A percentile compares a stretch with the other conserved stretches of the same genome.
Evolutionary conservation across 2,888 invertebrate genomes (phyloP).

Genomic region (Agriopis marginaria): DNA sequence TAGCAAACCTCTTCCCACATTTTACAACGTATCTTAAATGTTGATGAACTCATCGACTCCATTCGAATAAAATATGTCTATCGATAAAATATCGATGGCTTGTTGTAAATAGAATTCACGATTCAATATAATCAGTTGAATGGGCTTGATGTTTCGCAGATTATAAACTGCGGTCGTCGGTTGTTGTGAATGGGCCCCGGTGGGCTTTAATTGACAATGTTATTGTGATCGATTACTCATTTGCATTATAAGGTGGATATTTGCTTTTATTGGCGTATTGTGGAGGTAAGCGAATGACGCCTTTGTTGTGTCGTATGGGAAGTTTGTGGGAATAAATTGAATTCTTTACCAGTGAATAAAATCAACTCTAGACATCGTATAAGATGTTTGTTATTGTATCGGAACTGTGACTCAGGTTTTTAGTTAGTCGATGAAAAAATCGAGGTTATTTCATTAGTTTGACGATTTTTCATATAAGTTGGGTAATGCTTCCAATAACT

Average conservation of each 20-base stretch:
- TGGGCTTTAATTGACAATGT: constrained; percentile 47
- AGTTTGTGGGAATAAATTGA: constrained; percentile 28
- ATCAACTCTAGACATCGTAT: constrained; percentile 11
- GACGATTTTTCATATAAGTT: neutral
- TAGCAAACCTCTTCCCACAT: constrained; percentile 72
- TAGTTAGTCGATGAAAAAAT: neutral
- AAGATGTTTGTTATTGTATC: constrained; percentile 9
- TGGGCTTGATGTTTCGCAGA: constrained; percentile 54
- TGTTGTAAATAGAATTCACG: constrained; percentile 62
- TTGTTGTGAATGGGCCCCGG: constrained; percentile 44
- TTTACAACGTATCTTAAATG: constrained; percentile 74
- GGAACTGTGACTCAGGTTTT: constrained; percentile 12
- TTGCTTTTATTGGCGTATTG: constrained; percentile 43
- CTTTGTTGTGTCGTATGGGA: constrained; percentile 29
- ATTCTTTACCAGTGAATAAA: constrained; percentile 25
- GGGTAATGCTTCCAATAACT: too few species aligned
- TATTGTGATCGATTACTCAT: constrained; percentile 48
- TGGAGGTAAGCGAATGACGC: constrained; percentile 27
- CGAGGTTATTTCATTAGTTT: neutral
- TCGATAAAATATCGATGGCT: constrained; percentile 62
- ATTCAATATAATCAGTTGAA: constrained; percentile 61
- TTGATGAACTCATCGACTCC: constrained; percentile 80
- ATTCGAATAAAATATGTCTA: constrained; percentile 70
- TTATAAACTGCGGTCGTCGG: constrained; percentile 46
- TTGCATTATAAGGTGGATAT: constrained; percentile 45